These are phyloP conservation scores for Pseudorectes ferrugineus DNA, from an alignment of 2,113 vertebrate genomes.

Conservation along the genomic window DNA sequence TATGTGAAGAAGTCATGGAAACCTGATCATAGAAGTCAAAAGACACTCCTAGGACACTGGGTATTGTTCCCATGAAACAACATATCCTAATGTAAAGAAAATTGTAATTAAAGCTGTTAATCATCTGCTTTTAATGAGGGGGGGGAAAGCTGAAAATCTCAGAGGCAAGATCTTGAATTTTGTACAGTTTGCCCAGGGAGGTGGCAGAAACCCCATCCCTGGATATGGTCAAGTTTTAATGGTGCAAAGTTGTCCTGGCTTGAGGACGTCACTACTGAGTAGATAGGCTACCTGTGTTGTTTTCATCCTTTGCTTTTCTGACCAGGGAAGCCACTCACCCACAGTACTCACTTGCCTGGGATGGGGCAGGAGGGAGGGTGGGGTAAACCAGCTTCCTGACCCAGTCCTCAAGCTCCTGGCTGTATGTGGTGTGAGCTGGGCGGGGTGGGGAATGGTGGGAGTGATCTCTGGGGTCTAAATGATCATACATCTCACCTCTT, in stretches of 20 bases:
- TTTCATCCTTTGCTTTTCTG: background rate
- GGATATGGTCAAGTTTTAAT: background rate
- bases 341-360: background rate
- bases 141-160: background rate
- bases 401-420: accelerated
- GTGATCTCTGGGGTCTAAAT: background rate
- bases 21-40: conserved; percentile 20
- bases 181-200: background rate
- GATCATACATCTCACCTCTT: background rate
- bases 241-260: background rate
- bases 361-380: background rate
- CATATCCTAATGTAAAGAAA: conserved; percentile 52
- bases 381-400: background rate
- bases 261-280: background rate
- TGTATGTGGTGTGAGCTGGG: background rate
- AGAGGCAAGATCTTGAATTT: background rate
- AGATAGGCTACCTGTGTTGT: background rate
- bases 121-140: conserved; percentile 36
- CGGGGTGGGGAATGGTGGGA: accelerated
- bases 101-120: conserved; percentile 60
- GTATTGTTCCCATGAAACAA: conserved; percentile 31
- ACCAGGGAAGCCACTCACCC: accelerated
- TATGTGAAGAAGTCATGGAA: conserved; percentile 49
- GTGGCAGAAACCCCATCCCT: background rate
- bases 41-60: conserved; percentile 33